Conservation (phyloP, 2,888 invertebrate species). For the Thereva nobilitata region DNA sequence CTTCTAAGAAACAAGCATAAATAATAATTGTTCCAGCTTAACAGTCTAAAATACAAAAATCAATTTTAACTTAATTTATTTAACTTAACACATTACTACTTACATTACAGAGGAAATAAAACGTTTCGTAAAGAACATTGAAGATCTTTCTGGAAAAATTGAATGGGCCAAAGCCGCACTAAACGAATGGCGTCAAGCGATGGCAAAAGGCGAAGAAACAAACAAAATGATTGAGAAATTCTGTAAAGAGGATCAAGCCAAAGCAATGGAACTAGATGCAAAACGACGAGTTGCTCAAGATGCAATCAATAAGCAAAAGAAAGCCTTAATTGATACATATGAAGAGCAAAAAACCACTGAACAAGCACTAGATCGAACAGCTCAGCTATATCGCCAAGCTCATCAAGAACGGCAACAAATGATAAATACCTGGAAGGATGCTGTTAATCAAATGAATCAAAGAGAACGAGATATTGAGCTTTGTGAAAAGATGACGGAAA, state of each 20-base stretch:
- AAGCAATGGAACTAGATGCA: conserved; percentile 66
- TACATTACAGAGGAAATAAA: conserved; percentile 59
- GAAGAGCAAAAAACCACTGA: conserved; percentile 63
- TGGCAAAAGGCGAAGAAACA: conserved; percentile 70
- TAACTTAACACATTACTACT: conserved; percentile 1
- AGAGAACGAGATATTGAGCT: conserved; percentile 69
- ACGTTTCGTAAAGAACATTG: conserved; percentile 65
- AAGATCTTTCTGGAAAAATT: conserved; percentile 67
- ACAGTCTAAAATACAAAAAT: too few species aligned
- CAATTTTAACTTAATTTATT: too few species aligned
- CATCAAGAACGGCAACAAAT: conserved; percentile 69
- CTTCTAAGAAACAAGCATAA: too few species aligned
- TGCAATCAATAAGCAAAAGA: conserved; percentile 58
- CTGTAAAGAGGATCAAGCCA: conserved; percentile 70
- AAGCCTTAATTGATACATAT: conserved; percentile 57
- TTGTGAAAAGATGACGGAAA: conserved; percentile 56
- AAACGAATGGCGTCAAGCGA: conserved; percentile 72
- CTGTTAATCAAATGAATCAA: conserved; percentile 70
- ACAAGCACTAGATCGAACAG: conserved; percentile 61
- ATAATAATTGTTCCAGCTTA: too few species aligned
- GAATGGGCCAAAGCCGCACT: conserved; percentile 67
- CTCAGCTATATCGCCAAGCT: conserved; percentile 61
- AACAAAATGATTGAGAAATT: conserved; percentile 73
- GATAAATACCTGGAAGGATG: conserved; percentile 73
- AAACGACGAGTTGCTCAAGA: conserved; percentile 62